Conservation (phyloP, 2,113 vertebrate species). For the Thamnophis sirtalis region DNA sequence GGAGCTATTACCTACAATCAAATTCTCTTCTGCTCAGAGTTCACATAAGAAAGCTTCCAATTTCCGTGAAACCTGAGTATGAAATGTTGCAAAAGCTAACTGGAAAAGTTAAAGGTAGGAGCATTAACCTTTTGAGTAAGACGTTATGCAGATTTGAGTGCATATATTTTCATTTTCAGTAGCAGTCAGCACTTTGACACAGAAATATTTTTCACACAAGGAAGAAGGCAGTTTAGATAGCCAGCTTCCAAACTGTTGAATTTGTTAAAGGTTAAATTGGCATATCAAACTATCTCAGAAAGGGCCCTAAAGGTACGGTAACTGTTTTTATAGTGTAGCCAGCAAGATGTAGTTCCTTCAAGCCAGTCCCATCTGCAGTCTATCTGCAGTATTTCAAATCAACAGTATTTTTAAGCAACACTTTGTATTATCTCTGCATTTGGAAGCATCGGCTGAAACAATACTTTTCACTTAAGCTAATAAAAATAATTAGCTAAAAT, state of each 20-base stretch:
- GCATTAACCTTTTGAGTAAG: background rate
- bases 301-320: background rate
- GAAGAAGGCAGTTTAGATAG: background rate
- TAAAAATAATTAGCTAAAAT: background rate
- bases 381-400: background rate
- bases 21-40: background rate
- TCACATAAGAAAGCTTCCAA: conserved; percentile 8
- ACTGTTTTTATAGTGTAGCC: background rate
- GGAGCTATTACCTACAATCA: background rate
- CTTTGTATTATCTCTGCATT: background rate
- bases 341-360: background rate
- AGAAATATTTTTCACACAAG: background rate
- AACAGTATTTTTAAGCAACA: background rate
- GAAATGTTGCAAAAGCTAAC: conserved; percentile 1
- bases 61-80: conserved; percentile 2
- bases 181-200: background rate
- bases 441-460: background rate
- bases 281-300: background rate
- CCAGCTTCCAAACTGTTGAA: background rate
- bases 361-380: background rate
- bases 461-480: background rate
- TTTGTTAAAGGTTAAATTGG: background rate
- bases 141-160: background rate
- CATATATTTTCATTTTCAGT: background rate
- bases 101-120: background rate